Base-by-base conservation (phyloP, 2,797 vertebrate genomes). In the Diglossa cyanea region DNA sequence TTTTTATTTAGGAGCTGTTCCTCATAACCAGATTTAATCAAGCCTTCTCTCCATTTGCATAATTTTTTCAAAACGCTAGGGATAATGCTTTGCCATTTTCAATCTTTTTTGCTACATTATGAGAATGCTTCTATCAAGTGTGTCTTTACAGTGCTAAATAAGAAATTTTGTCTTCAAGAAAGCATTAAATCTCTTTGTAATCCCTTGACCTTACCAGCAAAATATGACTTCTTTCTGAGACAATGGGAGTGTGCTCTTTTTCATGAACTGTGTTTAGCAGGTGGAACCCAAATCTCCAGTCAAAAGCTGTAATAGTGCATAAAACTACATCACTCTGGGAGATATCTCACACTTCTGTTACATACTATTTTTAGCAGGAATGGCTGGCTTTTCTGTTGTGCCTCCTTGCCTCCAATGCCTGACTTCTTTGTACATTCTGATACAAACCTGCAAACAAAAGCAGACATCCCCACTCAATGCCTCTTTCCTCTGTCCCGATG, bases 1-100 rank as follows among this genome's bases (percentile, higher is more conserved):
- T 65, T 78, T 86, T 90, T 75, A 71, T 90, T 95, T 87, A 86
- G 45, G 73, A 95, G 66, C 39, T 90, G 42, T 55, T 96, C 68
- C 35, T 88, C 72, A 91, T 28, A 88, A 87, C 40, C 31, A 58
- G 42, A 84, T 90, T 92, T 89, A 93, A 95, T 91, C 83, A 94
- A 88, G 35, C 16, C 28, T 74, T 77, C 42, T 68, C 37, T 67
- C 31, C 40, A 80, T 92, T 93, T 88, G 78, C 70, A 84, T 93
- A 39, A 93, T 89, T 85, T 87, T 63, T 91, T 84, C 88, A 81
- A 82, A 87, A 66, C 9, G 0, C 13, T 63, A n/a, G 30, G 45
- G 31, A 78, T 74, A 75, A 84, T 15, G 44, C 26, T 88, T 82
- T 73, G 51, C 37, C 33, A 50, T 92, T 94, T 95, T 84, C 58